Conservation (phyloP, 2,113 vertebrate genomes). For the Engystomops pustulosus region DNA sequence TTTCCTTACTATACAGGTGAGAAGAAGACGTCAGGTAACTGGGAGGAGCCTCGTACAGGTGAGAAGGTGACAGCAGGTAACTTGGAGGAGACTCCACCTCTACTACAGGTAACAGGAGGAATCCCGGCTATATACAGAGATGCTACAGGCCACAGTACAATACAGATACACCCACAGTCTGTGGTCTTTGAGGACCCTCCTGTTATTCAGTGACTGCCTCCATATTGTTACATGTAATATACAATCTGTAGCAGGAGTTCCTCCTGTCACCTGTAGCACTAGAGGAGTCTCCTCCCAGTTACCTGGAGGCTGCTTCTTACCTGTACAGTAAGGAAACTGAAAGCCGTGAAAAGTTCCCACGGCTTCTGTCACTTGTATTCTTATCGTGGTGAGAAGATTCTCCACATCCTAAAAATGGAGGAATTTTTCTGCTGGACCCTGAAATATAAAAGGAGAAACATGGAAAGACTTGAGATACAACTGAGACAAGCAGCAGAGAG, state of each 20-base stretch:
- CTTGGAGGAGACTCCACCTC: background rate
- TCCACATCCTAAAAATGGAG: conserved; percentile 8
- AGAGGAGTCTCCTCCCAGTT: background rate
- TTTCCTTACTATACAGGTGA: conserved; percentile 31
- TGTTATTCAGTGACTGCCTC: too few relatives aligned
- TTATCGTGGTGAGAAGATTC: background rate
- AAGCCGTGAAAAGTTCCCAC: background rate
- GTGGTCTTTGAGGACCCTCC: too few relatives aligned
- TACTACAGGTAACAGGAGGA: too few relatives aligned
- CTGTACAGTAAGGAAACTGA: conserved; percentile 32
- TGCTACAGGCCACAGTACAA: too few relatives aligned
- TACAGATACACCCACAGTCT: too few relatives aligned
- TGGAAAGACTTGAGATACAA: background rate
- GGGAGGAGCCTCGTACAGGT: too few relatives aligned
- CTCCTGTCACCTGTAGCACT: too few relatives aligned
- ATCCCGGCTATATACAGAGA: too few relatives aligned
- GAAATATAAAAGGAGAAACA: conserved; percentile 9
- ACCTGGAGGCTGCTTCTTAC: conserved; percentile 18
- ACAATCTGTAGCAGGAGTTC: too few relatives aligned
- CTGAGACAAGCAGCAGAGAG: background rate
- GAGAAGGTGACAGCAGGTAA: too few relatives aligned
- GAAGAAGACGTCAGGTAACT: background rate
- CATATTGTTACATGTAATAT: too few relatives aligned
- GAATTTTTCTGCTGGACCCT: background rate
- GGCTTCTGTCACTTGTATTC: conserved; percentile 6